Evolutionary conservation across 1,140 invertebrate species (phyloP).

Genomic region (Trigoniulus corallinus): DNA sequence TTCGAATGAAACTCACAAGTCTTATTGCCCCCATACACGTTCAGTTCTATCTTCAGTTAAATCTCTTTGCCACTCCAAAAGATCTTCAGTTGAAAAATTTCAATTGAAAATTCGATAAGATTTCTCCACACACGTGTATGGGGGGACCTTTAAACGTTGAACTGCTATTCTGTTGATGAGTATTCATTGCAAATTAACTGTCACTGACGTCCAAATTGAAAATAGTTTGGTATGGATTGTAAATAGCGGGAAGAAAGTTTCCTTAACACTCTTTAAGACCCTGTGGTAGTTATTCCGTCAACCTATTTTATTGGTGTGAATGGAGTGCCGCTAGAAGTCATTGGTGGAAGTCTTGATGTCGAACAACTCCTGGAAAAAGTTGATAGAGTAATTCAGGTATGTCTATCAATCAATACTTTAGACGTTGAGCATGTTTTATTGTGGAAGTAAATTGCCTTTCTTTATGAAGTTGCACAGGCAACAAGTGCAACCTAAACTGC

Average conservation of each 20-base stretch:
- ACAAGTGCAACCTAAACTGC: conserved; percentile 3
- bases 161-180: too few species aligned
- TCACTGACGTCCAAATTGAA: conserved; percentile 6
- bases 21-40: too few species aligned
- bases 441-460: conserved; percentile 5
- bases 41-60: too few species aligned
- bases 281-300: conserved; percentile 61
- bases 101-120: too few species aligned
- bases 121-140: too few species aligned
- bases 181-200: too few species aligned
- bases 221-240: background rate
- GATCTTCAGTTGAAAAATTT: too few species aligned
- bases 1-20: too few species aligned
- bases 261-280: conserved; percentile 35
- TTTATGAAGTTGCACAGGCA: background rate
- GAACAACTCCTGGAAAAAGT: conserved; percentile 22
- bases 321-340: conserved; percentile 55
- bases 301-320: conserved; percentile 67
- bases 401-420: conserved; percentile 8
- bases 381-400: conserved; percentile 24
- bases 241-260: background rate
- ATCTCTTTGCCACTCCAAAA: too few species aligned
- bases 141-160: too few species aligned
- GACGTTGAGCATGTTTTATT: conserved; percentile 6
- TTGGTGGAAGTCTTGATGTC: conserved; percentile 35